Evolutionary conservation across 2,113 vertebrate species (phyloP).

Genomic region (Dipodomys merriami): DNA sequence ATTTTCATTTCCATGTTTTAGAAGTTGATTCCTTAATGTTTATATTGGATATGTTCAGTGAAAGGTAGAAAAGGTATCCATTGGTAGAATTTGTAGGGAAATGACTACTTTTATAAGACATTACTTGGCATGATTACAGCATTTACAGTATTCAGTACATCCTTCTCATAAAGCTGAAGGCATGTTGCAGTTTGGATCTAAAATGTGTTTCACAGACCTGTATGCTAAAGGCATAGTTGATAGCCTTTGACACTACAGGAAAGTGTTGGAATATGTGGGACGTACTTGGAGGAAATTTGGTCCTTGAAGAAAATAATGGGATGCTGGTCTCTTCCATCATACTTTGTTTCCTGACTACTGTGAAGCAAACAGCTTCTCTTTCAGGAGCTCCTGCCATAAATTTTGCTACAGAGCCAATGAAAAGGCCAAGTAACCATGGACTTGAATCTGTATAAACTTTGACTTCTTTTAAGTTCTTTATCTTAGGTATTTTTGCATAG

Average conservation of each 20-base stretch:
- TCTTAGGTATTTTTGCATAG: too few species aligned
- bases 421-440: not conserved
- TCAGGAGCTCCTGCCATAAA: not conserved
- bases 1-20: not conserved
- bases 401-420: not conserved
- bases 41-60: not conserved
- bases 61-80: not conserved
- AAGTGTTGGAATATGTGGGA: not conserved
- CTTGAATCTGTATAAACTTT: not conserved
- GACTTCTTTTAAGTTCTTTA: too few species aligned
- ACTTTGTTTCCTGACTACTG: not conserved
- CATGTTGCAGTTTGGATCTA: too few species aligned
- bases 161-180: not conserved
- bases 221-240: not conserved
- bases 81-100: not conserved
- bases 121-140: too few species aligned
- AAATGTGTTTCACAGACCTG: not conserved
- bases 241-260: not conserved
- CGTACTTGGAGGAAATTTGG: not conserved
- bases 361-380: not conserved
- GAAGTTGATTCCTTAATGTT: not conserved
- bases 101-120: not conserved
- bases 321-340: not conserved
- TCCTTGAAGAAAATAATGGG: not conserved
- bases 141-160: too few species aligned